Evolutionary conservation across 2,113 vertebrate genomes (phyloP), one percentile per base, ranked within the genome.

Genomic region (Pelobates fuscus): DNA sequence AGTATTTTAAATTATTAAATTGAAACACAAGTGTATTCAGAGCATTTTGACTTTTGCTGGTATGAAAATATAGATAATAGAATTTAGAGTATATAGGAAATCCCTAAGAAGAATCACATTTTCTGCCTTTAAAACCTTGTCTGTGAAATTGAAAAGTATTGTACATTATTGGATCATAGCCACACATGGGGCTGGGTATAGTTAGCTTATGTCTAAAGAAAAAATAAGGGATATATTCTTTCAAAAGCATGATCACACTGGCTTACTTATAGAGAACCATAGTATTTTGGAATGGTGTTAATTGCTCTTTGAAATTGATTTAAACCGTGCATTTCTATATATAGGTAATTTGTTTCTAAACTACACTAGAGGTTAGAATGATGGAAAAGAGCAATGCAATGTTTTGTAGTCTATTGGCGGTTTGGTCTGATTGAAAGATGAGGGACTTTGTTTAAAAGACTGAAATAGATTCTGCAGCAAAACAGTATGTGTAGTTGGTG

Each of bases 361-460:
- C n/a, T n/a, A n/a, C n/a, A n/a, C n/a, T n/a, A n/a, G n/a, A n/a
- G n/a, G n/a, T n/a, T n/a, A n/a, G n/a, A n/a, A n/a, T n/a, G n/a
- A n/a, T n/a, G n/a, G n/a, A n/a, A n/a, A n/a, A n/a, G n/a, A n/a
- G n/a, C n/a, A n/a, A n/a, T n/a, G n/a, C n/a, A n/a, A n/a, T n/a
- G n/a, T n/a, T n/a, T n/a, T n/a, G 5, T 63, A 23, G 18, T 70
- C 79, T 78, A 79, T 81, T 86, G 85, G 82, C 82, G 85, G 52
- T 0, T 41, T 77, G 43, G 18, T 29, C 70, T 21, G 20, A 63
- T 32, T 26, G 4, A 58, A 12, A 25, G 55, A 26, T 24, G 5
- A 3, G 55, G 55, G 14, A 14, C 55, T 27, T 6, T 63, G 5
- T 37, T 37, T 6, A 5, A 37, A 37, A 5, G 32, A 5, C 32